phyloP scores from a whole-genome alignment of 2,113 vertebrate genomes.

The Clarias batrachus region DNA sequence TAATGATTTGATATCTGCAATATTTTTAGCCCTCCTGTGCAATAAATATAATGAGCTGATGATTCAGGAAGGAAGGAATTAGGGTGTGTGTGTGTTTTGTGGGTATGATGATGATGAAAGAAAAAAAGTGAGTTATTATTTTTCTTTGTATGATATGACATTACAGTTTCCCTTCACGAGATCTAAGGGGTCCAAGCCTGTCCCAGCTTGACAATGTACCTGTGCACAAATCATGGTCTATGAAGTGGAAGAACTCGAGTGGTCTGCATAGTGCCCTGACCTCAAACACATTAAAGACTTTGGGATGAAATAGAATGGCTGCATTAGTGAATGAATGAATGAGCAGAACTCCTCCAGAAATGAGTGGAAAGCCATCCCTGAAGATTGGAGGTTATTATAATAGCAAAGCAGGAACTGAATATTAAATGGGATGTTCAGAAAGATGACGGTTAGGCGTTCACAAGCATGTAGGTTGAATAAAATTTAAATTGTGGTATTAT shows the following conservation, averaged over 20 bases:
- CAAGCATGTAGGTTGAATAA: neutral
- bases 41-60: neutral
- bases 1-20: neutral
- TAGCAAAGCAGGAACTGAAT: neutral
- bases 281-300: neutral
- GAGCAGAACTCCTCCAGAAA: neutral
- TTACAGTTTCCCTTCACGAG: neutral
- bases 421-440: neutral
- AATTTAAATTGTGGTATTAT: neutral
- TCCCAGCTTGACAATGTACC: neutral
- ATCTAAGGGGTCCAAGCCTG: neutral
- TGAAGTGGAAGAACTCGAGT: neutral
- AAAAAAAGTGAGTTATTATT: neutral
- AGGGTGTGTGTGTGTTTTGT: neutral
- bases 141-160: neutral
- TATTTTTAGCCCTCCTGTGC: neutral
- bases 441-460: neutral
- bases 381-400: neutral
- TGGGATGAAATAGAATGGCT: neutral
- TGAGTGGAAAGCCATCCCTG: too few species aligned
- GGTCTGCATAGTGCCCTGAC: neutral
- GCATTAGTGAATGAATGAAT: neutral
- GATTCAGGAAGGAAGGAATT: neutral
- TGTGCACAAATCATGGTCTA: neutral
- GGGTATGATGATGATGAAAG: neutral